Evolutionary conservation across 2,888 invertebrate genomes (phyloP), one percentile per base, ranked within the genome.

Genomic region (Monopis laevigella): DNA sequence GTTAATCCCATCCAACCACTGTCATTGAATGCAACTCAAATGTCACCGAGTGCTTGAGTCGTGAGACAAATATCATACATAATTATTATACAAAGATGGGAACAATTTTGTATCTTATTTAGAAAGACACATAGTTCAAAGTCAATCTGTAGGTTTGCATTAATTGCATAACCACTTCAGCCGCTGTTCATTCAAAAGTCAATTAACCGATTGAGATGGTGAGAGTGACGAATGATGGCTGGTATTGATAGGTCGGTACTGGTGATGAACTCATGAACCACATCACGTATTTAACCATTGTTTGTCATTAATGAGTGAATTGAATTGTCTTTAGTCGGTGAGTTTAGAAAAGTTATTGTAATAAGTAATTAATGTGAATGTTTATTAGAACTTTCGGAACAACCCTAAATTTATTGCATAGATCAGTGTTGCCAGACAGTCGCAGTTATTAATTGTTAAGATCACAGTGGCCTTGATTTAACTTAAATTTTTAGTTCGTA

Each of bases 191-290:
- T 36, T 21, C 36, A 36, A 36, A 36, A 36, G 36, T 36, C 36
- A 36, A 36, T 36, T 36, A 36, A 36, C 36, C 21, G 21, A 36
- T 21, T 36, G 21, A 32, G 36, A 36, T 21, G 36, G 36, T 36
- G 36, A 36, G 36, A 36, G 36, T 36, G 34, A 34, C 34, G 8
- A 16, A n/a, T 34, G 36, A 36, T 36, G 32, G 32, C 13, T 13
- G n/a, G 3, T 29, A 29, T 17, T 32, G 32, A 32, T 32, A 32
- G 30, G 24, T 21, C 24, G 24, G 6, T 8, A 7, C 6, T 21
- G 6, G 24, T 28, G 11, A 28, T 11, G 11, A 28, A 32, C 32
- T 32, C 32, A 17, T 32, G 17, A 32, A 32, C 32, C 32, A 7
- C 17, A 17, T 14, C 32, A 32, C 32, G 32, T 32, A 32, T 13